Evolutionary conservation across 2,888 invertebrate genomes (phyloP), one percentile per base, ranked within the genome.

Genomic region (Rhyacophila evoluta): DNA sequence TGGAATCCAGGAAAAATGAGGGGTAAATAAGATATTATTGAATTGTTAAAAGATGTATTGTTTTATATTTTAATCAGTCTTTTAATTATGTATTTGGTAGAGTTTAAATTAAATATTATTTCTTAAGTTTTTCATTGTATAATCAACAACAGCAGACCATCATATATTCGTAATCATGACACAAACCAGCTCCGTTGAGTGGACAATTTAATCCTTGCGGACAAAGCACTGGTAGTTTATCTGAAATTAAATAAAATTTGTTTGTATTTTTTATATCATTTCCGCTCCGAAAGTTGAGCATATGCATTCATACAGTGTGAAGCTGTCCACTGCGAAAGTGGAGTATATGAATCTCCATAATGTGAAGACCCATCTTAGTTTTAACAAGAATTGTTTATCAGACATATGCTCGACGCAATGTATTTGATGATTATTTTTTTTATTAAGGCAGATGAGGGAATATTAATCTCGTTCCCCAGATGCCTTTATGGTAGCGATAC

Each of bases 101-200:
- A 2, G 11, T 27, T 19, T 4, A 72, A n/a, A 19, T 2, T 33
- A 0, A 39, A 12, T 1, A 25, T 25, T 39, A 1, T n/a, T 0
- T 0, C 19, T 38, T 38, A 11, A 3, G 2, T 2, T 38, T 6
- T 10, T 1, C 8, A 0, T 39, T 2, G 25, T 12, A 33, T 4
- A 33, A 6, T 84, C 82, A 90, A 83, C 92, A 92, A 82, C 93
- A 93, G 83, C 93, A 93, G 77, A 91, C 84, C 88, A 92, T 89
- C 92, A 93, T 92, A 81, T 92, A 92, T 81, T 92, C 91, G 83
- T 92, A 93, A 85, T 92, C 91, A 83, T 90, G 88, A 79, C 93
- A 93, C 0, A 92, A 86, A 0, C 90, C 90, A 83, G 90, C 88
- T 36, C 89, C 84, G 83, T 91, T 91, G 12, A 91, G 84, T 0